Evolutionary conservation across 1,140 invertebrate genomes (phyloP), one percentile per base, ranked within the genome.

Genomic region (Drosophila jambulina): DNA sequence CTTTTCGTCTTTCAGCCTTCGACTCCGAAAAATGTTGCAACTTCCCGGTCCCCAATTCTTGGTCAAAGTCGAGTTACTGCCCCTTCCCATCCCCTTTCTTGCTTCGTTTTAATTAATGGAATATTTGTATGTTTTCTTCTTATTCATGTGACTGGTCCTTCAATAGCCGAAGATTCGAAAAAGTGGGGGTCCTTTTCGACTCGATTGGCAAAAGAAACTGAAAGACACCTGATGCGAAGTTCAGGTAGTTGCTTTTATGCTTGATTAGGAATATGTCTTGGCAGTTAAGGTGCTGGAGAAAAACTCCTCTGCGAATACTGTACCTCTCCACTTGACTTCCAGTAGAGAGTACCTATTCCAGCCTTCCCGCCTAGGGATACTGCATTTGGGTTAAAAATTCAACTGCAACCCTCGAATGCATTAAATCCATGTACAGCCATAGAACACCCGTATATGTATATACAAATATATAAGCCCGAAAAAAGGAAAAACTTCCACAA

Each of bases 51-150:
- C 70, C 63, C 25, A 68, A 67, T 72, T 54, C 80, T 77, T 71
- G 56, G 80, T 68, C 51, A 15, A 54, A 38, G 34, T 36, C 68
- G 64, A 65, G 54, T 46, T 25, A 32, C 46, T 23, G 45, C 5
- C 27, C 49, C 8, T 19, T 56, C 7, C 23, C 45, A 27, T 43
- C 21, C 15, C 70, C 57, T 65, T 53, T 54, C 77, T 48, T 80
- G 68, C 88, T 80, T 62, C 77, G 49, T 84, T 88, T 87, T 88
- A 88, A 88, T 88, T 88, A 88, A 90, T 78, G 77, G 63, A 72
- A 84, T 81, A 75, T 84, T 80, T 90, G 80, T 85, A 82, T 75
- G 65, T 75, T 81, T 81, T 79, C 81, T 76, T 76, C 58, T 69
- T 68, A 83, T 65, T 82, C 81, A 64, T 84, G 80, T 78, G 80